Percentiles rank a stretch among this genome's conserved stretches.
Evolutionary conservation across 2,888 invertebrate species (phyloP).

Genomic region (Drosophila peninsularis): DNA sequence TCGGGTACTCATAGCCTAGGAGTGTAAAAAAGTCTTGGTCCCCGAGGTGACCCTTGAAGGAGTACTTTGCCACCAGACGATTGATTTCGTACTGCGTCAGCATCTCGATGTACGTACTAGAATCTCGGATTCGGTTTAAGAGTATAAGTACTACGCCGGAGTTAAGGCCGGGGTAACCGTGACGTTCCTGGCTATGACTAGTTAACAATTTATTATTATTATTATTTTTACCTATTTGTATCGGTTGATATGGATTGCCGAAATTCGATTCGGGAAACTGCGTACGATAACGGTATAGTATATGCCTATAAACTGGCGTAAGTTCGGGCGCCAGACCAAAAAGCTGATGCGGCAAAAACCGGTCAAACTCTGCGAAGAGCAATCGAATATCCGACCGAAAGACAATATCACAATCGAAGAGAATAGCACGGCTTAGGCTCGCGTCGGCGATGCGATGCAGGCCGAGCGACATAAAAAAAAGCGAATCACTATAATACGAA

Average conservation of each 20-base stretch:
- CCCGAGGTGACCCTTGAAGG: conserved; percentile 90
- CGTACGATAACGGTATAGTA: conserved; percentile 88
- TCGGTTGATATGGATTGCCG: conserved; percentile 85
- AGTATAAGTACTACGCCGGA: conserved; percentile 91
- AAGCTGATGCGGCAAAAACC: conserved; percentile 87
- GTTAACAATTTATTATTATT: conserved; percentile 41
- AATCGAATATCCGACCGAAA: conserved; percentile 89
- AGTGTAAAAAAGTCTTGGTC: conserved; percentile 93
- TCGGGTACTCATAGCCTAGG: conserved; percentile 88
- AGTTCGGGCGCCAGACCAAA: conserved; percentile 90
- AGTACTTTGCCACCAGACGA: conserved; percentile 87
- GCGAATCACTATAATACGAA: conserved; percentile 90
- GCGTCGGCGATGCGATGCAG: conserved; percentile 89
- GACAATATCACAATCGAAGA: conserved; percentile 92
- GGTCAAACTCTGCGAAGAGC: conserved; percentile 88
- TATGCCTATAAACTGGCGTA: conserved; percentile 92
- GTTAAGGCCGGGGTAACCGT: conserved; percentile 91
- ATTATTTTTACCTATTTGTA: conserved; percentile 60
- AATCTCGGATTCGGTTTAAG: conserved; percentile 88
- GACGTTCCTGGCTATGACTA: conserved; percentile 69
- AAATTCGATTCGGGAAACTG: conserved; percentile 88
- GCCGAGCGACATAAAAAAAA: conserved; percentile 91
- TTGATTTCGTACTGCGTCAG: conserved; percentile 86
- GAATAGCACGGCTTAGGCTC: conserved; percentile 87
- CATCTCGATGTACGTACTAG: conserved; percentile 87